Evolutionary conservation across 2,888 invertebrate genomes (phyloP).

Genomic region (Drosophila melanosoma): DNA sequence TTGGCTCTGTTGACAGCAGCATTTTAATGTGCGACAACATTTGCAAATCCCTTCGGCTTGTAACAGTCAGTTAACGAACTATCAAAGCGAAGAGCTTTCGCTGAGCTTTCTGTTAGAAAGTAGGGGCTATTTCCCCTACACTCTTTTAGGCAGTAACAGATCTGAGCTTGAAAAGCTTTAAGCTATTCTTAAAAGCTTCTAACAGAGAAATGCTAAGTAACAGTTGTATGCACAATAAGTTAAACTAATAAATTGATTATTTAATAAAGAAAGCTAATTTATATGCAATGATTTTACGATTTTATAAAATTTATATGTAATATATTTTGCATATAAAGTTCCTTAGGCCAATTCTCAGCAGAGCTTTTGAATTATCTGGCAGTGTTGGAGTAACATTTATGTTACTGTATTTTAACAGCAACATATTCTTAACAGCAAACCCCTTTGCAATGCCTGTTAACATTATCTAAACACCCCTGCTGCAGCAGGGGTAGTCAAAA

Average conservation of each 20-base stretch:
- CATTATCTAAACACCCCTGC: conserved; percentile 71
- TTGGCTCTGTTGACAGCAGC: conserved; percentile 26
- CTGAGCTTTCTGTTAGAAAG: conserved; percentile 18
- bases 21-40: conserved; percentile 47
- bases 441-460: conserved; percentile 17
- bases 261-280: neutral
- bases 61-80: conserved; percentile 20
- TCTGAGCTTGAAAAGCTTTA: conserved; percentile 23
- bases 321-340: neutral
- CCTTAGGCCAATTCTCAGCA: neutral
- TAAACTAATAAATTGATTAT: neutral
- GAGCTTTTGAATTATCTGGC: neutral
- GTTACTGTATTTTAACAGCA: neutral
- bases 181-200: conserved; percentile 15
- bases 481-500: conserved; percentile 42
- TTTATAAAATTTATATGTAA: neutral
- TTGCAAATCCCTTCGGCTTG: conserved; percentile 40
- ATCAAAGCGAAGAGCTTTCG: conserved; percentile 3
- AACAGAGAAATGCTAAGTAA: neutral
- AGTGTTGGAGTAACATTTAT: neutral
- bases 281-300: neutral
- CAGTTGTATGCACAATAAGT: neutral
- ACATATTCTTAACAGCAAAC: neutral
- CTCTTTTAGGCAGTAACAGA: conserved; percentile 20
- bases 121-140: conserved; percentile 42